Conservation (phyloP, 2,888 invertebrate species). For the Spisula subtruncata region DNA sequence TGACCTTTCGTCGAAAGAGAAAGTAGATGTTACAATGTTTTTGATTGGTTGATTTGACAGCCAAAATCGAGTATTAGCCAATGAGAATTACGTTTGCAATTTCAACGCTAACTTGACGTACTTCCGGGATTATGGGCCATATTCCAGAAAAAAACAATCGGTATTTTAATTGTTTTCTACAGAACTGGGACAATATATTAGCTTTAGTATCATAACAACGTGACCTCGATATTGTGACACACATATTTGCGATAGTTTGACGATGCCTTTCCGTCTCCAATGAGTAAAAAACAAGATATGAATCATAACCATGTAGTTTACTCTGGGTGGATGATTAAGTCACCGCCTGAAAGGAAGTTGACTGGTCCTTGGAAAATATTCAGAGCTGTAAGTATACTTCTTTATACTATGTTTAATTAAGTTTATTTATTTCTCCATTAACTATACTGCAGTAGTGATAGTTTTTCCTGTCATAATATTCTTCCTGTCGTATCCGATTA, state of each 20-base stretch:
- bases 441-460: neutral
- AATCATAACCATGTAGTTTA: constrained; percentile 82
- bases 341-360: constrained; percentile 95
- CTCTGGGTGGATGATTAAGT: constrained; percentile 97
- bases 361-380: constrained; percentile 89
- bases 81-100: neutral
- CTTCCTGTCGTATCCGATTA: neutral
- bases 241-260: constrained; percentile 21
- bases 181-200: constrained; percentile 41
- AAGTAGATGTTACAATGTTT: constrained; percentile 8
- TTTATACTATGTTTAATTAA: neutral
- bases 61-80: neutral
- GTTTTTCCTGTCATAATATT: neutral
- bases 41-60: neutral
- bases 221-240: constrained; percentile 30
- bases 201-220: neutral
- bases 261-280: constrained; percentile 42
- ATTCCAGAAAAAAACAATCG: constrained; percentile 42
- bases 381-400: constrained; percentile 93
- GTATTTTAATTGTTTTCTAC: constrained; percentile 43
- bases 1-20: constrained; percentile 19
- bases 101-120: constrained; percentile 57
- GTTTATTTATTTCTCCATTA: neutral
- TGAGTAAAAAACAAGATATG: constrained; percentile 71
- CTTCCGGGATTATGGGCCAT: constrained; percentile 68